Conservation (phyloP, 2,888 invertebrate genomes). For the Drosophila dives region DNA sequence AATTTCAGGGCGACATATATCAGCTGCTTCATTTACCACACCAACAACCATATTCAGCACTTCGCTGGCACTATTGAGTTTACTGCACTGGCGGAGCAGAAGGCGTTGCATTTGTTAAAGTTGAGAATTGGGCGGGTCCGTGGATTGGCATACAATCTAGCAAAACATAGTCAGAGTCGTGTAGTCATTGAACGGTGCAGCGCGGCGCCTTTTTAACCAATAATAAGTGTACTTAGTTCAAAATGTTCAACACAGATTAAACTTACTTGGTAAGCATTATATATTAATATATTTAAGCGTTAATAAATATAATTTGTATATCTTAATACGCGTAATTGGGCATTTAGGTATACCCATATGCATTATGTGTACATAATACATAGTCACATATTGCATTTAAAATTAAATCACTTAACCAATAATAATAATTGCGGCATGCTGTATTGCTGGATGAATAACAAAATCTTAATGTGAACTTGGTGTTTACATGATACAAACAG, state of each 20-base stretch:
- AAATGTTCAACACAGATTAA: conserved; percentile 60
- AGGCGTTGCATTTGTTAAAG: conserved; percentile 36
- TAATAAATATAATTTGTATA: conserved; percentile 75
- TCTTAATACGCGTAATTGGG: conserved; percentile 22
- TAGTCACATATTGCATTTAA: conserved; percentile 40
- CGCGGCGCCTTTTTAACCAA: conserved; percentile 17
- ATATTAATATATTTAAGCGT: conserved; percentile 61
- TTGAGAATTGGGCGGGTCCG: conserved; percentile 20
- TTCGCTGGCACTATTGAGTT: conserved; percentile 26
- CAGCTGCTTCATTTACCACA: conserved; percentile 53
- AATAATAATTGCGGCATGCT: conserved; percentile 17
- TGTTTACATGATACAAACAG: conserved; percentile 38
- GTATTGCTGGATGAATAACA: conserved; percentile 12
- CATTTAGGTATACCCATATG: conserved; percentile 16
- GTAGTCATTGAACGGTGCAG: conserved; percentile 35
- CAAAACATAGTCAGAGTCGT: conserved; percentile 66
- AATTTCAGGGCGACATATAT: conserved; percentile 79
- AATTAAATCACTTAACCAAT: conserved; percentile 49
- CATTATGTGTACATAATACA: conserved; percentile 26
- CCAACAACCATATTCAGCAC: conserved; percentile 37
- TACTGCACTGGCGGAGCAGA: conserved; percentile 45
- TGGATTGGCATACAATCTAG: conserved; percentile 30
- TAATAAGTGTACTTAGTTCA: conserved; percentile 75
- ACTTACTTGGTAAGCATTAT: conserved; percentile 59
- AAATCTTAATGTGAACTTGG: conserved; percentile 14